Base-by-base conservation (phyloP, 1,140 invertebrate species). In the Calycopis cecrops region DNA sequence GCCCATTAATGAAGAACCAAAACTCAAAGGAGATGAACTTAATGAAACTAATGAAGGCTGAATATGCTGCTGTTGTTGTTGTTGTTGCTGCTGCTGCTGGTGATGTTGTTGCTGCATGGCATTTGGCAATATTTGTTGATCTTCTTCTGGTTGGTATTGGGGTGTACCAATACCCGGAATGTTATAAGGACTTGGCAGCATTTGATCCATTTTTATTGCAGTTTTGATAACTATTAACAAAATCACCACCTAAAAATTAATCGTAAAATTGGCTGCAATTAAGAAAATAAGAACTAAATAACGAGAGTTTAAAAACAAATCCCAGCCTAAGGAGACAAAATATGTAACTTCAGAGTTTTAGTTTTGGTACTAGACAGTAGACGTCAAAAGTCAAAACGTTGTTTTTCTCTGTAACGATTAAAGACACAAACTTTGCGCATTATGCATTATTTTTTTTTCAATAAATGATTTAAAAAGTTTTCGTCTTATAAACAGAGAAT, bases 101-200 rank as follows among this genome's bases (percentile, higher is more conserved):
- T 90, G 91, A 63, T 94, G 91, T 65, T 94, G 93, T 66, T 94
- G 93, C 67, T 95, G 94, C 50, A 94, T 85, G 8, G 94, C 93
- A 89, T 93, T 92, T 37, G 95, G 93, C 37, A 95, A 85, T 74
- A 95, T 95, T 79, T 94, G 92, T 80, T 96, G 95, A 85, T 97
- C 96, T 82, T 97, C 95, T 74, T 97, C 95, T n/a, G 95, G 94
- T 67, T 96, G 95, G 88, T 97, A 95, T 12, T 96, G 73, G 6
- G 96, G 96, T 2, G 95, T 97, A 51, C 94, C 95, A 73, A 97
- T 96, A 75, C 94, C 96, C 51, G 95, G 95, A 82, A 97, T 96
- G 62, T 94, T 95, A 42, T 94, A 94, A 2, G 95, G 95, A 88
- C 95, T 96, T 11, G 94, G 93, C 60, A 97, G 87, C 94, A 97